Percentiles rank a stretch among this genome's conserved stretches.
Conservation (phyloP, 1,140 invertebrate genomes). For the Brachionus manjavacas region DNA sequence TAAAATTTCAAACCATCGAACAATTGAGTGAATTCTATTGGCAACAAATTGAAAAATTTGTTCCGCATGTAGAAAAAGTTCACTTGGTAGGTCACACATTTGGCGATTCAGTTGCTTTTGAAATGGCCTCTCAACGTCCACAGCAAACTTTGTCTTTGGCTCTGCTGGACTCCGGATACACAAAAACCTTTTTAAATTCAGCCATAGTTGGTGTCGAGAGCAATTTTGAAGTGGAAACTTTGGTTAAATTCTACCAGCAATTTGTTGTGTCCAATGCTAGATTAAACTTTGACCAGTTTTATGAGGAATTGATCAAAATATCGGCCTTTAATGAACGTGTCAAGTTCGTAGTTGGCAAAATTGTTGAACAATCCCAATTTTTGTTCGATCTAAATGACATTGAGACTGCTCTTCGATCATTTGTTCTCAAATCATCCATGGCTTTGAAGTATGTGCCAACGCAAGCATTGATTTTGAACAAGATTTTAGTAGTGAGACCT, state of each 20-base stretch:
- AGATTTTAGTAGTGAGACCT: constrained; percentile 3
- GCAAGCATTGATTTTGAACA: not conserved
- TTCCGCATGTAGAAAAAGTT: not conserved
- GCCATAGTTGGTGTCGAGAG: not conserved
- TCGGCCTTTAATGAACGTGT: not conserved
- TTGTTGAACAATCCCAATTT: not conserved
- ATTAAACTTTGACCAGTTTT: not conserved
- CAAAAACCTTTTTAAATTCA: not conserved
- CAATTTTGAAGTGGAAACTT: not conserved
- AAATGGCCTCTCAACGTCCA: constrained; percentile 2
- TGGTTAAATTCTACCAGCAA: constrained; percentile 17
- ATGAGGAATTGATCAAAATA: not conserved
- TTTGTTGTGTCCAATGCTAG: not conserved
- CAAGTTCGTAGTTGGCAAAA: not conserved
- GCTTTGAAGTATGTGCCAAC: not conserved
- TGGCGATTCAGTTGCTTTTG: constrained; percentile 13
- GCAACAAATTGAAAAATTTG: not conserved
- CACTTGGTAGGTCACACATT: not conserved
- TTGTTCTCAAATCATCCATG: not conserved
- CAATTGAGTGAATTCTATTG: not conserved
- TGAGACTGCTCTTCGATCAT: not conserved
- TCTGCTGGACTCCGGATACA: not conserved
- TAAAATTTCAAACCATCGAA: not conserved
- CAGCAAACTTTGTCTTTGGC: not conserved
- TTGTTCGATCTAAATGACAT: not conserved